Base-by-base conservation (phyloP, 2,797 vertebrate genomes). In the Phylloscopus collybita region DNA sequence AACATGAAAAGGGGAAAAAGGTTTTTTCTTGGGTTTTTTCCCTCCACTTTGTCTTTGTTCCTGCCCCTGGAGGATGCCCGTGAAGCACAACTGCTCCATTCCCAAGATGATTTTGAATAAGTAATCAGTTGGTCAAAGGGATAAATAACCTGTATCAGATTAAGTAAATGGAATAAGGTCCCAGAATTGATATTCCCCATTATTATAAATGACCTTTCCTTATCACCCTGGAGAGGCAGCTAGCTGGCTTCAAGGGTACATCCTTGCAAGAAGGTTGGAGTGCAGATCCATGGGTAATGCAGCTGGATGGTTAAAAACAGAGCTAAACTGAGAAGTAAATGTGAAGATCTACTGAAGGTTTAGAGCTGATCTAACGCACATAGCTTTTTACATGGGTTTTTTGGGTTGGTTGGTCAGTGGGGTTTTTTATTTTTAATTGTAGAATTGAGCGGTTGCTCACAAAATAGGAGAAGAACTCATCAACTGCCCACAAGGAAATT, bases 1-100 rank as follows among this genome's bases (percentile, higher is more conserved):
- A 90, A 84, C 70, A 57, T n/a, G 65, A 81, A 94, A 94, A 79
- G 27, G 49, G 70, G 53, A 59, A 81, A 90, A 64, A 38, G 36
- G 27, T 80, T 90, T 90, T 73, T 73, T 13, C 60, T 69, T 49
- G 8, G 2, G 13, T 66, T 75, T 51, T 11, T 9, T 3, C 12
- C 12, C 16, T 79, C 13, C 5, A 2, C 17, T 91, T 90, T 50
- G 32, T 38, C 44, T 86, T 84, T 93, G 64, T 90, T 94, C 60
- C 56, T 75, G 53, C 49, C 86, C 0, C 0, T 10, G 40, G 9
- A 71, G 22, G 26, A 64, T 91, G 47, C 19, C 32, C 13, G 0
- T 69, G 78, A 79, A 90, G 49, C 2, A 1, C 10, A 75, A 54
- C n/a, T 65, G 19, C 40, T 75, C 7, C 27, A 23, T 85, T 88